Evolutionary conservation across 2,797 vertebrate species (phyloP).

Genomic region (Platalea minor): DNA sequence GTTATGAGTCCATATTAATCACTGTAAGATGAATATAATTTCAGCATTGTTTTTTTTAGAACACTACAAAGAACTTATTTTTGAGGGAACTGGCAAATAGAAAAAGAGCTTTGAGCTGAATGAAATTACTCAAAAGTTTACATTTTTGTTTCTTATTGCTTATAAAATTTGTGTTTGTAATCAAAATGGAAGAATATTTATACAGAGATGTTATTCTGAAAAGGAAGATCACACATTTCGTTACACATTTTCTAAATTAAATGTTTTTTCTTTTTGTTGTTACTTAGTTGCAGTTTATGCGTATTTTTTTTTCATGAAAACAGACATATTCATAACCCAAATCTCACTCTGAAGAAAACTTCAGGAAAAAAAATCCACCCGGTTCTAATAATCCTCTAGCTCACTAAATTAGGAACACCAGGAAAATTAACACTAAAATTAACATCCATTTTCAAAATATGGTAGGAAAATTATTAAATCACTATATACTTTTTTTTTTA

Average conservation of each 20-base stretch:
- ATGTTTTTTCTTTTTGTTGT: background rate
- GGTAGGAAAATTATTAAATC: background rate
- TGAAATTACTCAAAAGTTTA: background rate
- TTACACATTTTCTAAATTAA: background rate
- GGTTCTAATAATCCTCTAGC: background rate
- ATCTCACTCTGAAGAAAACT: background rate
- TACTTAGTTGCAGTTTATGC: background rate
- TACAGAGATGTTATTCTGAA: background rate
- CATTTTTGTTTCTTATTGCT: background rate
- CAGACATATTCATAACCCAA: background rate
- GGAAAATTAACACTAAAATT: background rate
- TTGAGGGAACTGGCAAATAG: background rate
- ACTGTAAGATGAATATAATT: background rate
- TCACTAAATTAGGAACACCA: background rate
- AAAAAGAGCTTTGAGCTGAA: background rate
- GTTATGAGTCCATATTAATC: background rate
- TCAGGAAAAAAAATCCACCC: background rate
- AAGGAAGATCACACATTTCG: background rate
- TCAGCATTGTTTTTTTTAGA: background rate
- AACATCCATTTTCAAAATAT: background rate
- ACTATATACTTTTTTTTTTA: background rate
- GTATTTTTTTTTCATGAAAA: rapidly evolving
- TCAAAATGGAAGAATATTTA: background rate
- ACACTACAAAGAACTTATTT: background rate
- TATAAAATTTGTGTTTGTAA: background rate